Percentiles rank a stretch among this genome's conserved stretches.
Evolutionary conservation across 2,797 vertebrate species (phyloP).

Genomic region (Gymnothorax javanicus): DNA sequence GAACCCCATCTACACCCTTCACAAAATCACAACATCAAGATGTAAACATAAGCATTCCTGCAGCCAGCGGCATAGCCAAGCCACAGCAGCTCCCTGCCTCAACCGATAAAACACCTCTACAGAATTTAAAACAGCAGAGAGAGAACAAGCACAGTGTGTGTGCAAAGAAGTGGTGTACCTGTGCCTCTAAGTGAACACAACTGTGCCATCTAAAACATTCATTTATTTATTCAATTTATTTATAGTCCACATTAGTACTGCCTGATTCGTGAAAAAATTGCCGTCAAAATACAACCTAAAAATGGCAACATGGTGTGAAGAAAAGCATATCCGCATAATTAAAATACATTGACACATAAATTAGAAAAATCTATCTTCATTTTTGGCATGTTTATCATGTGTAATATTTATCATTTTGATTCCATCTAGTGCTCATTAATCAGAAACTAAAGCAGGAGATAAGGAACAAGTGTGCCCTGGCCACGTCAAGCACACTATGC

Average conservation of each 20-base stretch:
- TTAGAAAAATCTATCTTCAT: neutral
- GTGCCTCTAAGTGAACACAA: neutral
- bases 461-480: slow-evolving; percentile 34
- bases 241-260: no score
- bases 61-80: neutral
- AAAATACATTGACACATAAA: no score
- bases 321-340: neutral
- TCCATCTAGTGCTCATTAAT: neutral
- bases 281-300: neutral
- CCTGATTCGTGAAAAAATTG: neutral
- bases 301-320: neutral
- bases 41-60: neutral
- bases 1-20: neutral
- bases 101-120: neutral
- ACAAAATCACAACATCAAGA: neutral
- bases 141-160: no score
- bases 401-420: neutral
- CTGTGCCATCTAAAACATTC: neutral
- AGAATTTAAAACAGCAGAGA: neutral
- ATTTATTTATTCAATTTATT: no score
- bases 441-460: slow-evolving; percentile 31
- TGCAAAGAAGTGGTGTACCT: no score
- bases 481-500: slow-evolving; percentile 34
- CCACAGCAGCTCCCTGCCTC: neutral
- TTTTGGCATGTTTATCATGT: neutral